phyloP scores from a whole-genome alignment of 2,113 vertebrate species.

The Mormyrus iriodes region DNA sequence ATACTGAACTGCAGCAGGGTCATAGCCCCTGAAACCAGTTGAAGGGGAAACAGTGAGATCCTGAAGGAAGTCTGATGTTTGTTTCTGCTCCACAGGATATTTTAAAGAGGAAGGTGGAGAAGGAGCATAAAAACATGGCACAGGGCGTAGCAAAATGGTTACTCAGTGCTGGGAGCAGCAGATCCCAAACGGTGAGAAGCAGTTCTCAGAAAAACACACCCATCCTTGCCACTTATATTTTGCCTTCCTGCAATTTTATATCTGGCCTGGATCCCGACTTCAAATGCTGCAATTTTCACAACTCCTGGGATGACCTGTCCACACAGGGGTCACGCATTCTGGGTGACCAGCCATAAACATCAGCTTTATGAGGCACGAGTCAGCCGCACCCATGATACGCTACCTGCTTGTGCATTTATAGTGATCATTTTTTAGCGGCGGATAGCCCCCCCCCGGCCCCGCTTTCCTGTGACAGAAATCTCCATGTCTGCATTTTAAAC shows the following conservation, averaged over 20 bases:
- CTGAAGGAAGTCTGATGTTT: constrained; percentile 52
- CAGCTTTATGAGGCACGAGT: not conserved
- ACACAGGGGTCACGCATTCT: not conserved
- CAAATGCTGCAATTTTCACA: not conserved
- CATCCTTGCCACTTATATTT: not conserved
- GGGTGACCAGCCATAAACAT: not conserved
- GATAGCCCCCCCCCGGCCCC: not conserved
- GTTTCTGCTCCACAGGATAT: constrained; percentile 46
- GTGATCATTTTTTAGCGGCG: not conserved
- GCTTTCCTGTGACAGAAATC: not conserved
- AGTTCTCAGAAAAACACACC: not conserved
- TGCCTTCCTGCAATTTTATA: not conserved
- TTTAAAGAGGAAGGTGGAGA: constrained; percentile 44
- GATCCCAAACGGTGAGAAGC: not conserved
- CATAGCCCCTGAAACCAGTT: not conserved
- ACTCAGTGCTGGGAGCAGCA: not conserved
- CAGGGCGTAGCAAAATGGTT: not conserved
- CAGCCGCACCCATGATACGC: not conserved
- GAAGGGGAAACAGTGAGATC: constrained; percentile 43
- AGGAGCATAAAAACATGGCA: not conserved
- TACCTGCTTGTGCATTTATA: not conserved
- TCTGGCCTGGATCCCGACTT: not conserved
- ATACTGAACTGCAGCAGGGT: not conserved
- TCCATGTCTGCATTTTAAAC: not conserved
- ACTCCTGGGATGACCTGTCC: not conserved